Evolutionary conservation across 2,113 vertebrate genomes (phyloP), one percentile per base, ranked within the genome.

Genomic region (Aplodontia rufa): DNA sequence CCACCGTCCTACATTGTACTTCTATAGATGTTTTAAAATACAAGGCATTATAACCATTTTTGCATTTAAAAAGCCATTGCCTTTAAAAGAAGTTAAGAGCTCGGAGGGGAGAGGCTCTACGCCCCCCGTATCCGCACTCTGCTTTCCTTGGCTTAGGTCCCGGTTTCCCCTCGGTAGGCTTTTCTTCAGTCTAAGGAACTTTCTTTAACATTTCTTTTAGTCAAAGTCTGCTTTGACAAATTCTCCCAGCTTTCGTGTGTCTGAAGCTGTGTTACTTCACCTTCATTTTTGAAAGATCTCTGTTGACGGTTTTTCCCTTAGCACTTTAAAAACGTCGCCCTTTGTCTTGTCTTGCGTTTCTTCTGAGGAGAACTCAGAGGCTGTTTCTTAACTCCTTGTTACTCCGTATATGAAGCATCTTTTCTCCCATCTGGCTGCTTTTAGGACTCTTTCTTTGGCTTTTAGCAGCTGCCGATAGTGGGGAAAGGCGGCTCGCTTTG

Each of bases 101-200:
- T 19, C 8, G 26, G 3, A 45, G 40, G n/a, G 32, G 30, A 35
- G 20, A 8, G 62, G 26, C 80, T 45, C 35, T 20, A 0, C 37
- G 5, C 58, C 12, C 16, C 14, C 6, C n/a, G 0, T 4, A 2
- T 14, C 53, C 19, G 10, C 60, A 53, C 22, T n/a, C 45, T 35
- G 37, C 45, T 14, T 49, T 51, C 42, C 40, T 83, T 75, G 74
- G 81, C 35, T 69, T 75, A 35, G 19, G n/a, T 64, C 64, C 11
- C 6, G 1, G 35, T 40, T 82, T 40, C 88, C 64, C 19, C 58
- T 60, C 30, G 20, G 2, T 42, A 26, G 24, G 42, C 9, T 45
- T 58, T 49, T 76, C 71, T 84, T 66, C 85, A 30, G 30, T 51
- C 81, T 22, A 69, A 64, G 76, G 95, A 94, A 72, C 72, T 53